These are phyloP conservation scores for Vicugna pacos DNA, from an alignment of 2,113 vertebrate species.

Conservation along the genomic window DNA sequence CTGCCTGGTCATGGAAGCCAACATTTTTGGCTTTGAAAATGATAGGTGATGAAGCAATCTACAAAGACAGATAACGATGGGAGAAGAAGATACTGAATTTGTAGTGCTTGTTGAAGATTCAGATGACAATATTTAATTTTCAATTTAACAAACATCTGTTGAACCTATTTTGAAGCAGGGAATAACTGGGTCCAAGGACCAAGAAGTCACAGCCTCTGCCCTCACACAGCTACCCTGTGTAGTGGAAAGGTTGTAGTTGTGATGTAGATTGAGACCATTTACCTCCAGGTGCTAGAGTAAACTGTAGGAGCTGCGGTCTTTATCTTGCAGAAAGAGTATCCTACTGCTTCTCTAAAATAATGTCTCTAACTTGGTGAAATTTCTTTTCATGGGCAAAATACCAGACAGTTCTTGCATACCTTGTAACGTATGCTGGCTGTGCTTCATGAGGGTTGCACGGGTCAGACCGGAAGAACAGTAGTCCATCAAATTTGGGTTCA, in stretches of 20 bases:
- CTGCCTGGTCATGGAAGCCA: background rate
- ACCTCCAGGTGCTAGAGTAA: background rate
- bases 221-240: background rate
- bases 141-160: background rate
- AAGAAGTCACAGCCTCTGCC: background rate
- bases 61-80: background rate
- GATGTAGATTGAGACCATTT: background rate
- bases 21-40: background rate
- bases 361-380: background rate
- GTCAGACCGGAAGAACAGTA: slow-evolving; percentile 99
- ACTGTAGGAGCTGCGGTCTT: background rate
- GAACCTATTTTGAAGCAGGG: background rate
- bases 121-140: background rate
- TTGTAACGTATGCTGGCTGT: slow-evolving; percentile 96
- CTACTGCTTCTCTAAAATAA: background rate
- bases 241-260: background rate
- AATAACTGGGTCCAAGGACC: background rate
- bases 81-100: background rate
- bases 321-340: background rate
- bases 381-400: slow-evolving; percentile 85
- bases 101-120: background rate
- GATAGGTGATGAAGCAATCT: background rate
- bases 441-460: slow-evolving; percentile 99
- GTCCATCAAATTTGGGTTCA: slow-evolving; percentile 98
- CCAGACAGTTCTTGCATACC: slow-evolving; percentile 99